Evolutionary conservation across 2,797 vertebrate species (phyloP), one percentile per base, ranked within the genome.

Genomic region (Morelia viridis): DNA sequence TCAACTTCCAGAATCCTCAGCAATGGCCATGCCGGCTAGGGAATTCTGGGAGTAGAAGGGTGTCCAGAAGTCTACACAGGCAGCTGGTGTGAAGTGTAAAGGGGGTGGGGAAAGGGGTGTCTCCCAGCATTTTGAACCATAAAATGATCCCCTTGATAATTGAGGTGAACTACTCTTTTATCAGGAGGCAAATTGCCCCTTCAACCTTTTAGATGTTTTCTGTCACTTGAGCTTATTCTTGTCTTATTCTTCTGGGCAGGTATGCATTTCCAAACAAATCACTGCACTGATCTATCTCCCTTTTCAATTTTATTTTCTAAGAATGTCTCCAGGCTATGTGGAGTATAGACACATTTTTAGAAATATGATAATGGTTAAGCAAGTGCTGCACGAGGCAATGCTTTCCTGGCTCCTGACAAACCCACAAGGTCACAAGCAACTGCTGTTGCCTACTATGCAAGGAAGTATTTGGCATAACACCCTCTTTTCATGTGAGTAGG

Each of bases 381-480:
- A 92, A 76, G 83, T 28, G 71, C 80, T 87, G 22, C 90, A 91
- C 41, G 56, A 93, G n/a, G 87, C 56, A 92, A 65, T 62, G 92
- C 71, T 89, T 93, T 89, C 46, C 92, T 71, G 93, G 88, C 91
- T 91, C 89, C 92, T 93, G 35, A 92, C 89, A 90, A 94, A 88
- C 35, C 94, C 22, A 65, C 46, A 31, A 76, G 94, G 93, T 88
- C 94, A 94, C 12, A 28, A 62, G 94, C 85, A 95, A 68, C 91
- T 35, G 89, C 93, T 92, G 89, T 94, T 95, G 93, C 89, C 92
- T 80, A 94, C 65, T 58, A 94, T 92, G 92, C 85, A 9, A 93
- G 85, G 2, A 5, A 57, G 60, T 91, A 9, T 95, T 95, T 96
- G 94, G 94, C 94, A 95, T 87, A 94, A 93, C 62, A 95, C 90